Evolutionary conservation across 2,888 invertebrate species (phyloP), one percentile per base, ranked within the genome.

Genomic region (Melanophora roralis): DNA sequence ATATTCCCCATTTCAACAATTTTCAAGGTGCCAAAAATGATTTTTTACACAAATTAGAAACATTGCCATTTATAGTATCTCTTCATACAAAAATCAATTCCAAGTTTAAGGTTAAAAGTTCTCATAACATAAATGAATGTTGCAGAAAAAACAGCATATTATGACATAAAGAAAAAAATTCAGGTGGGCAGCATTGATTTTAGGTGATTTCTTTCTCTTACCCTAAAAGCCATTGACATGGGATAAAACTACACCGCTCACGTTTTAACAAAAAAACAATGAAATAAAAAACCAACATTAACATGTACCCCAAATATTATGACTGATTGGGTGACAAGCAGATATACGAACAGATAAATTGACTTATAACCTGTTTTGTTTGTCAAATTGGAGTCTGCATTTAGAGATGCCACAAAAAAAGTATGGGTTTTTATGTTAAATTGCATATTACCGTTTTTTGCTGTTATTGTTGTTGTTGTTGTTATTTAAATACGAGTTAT

Each of bases 41-140:
- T n/a, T n/a, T n/a, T n/a, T n/a, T n/a, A n/a, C n/a, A 27, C 6
- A 27, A 27, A 5, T 27, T 6, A 5, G 11, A 47, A 59, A 74
- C 49, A 40, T 74, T 74, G 57, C 49, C 65, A 74, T 49, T 65
- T 65, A 74, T 65, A 65, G 65, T 59, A 65, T 74, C 57, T 57
- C 16, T n/a, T n/a, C 21, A 57, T 21, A 74, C 32, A 38, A 19
- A 73, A 73, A 65, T 65, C 55, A 65, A 65, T 73, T 73, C 64
- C 16, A 21, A 47, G n/a, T 47, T 47, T 47, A 19, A 69, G 49
- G 64, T 73, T 55, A 64, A 73, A 19, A 55, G 16, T 49, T 73
- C 55, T 57, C 40, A 40, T 38, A 74, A 74, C 47, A 49, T 36
- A 73, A 51, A 49, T 51, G 9, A 47, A 51, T 45, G 32, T 9